These are phyloP conservation scores for Rhea americana DNA, from an alignment of 2,113 vertebrate species.

Conservation along the genomic window DNA sequence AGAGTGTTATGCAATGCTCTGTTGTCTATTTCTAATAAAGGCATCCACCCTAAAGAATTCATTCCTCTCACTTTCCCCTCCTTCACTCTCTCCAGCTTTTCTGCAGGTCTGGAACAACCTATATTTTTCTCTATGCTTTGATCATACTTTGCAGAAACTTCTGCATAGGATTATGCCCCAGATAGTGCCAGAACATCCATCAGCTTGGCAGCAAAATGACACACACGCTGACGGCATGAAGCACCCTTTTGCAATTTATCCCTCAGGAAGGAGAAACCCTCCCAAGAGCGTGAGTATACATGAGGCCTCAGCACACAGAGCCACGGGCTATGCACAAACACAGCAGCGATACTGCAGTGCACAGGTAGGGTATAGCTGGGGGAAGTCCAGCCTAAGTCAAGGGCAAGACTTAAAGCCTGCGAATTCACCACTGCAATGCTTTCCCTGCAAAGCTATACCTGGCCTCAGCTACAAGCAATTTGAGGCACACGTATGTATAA, in stretches of 20 bases:
- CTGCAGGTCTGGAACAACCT: not conserved
- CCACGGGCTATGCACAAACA: not conserved
- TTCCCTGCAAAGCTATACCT: not conserved
- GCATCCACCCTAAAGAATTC: not conserved
- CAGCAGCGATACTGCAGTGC: not conserved
- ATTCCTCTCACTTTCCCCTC: not conserved
- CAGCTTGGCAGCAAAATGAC: not conserved
- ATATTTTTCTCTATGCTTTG: not conserved
- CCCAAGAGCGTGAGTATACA: not conserved
- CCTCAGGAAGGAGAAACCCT: not conserved
- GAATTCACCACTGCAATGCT: not conserved
- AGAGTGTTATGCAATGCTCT: not conserved
- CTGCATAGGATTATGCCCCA: not conserved
- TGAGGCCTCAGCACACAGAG: not conserved
- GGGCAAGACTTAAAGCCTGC: not conserved
- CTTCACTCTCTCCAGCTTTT: not conserved
- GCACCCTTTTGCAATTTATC: not conserved
- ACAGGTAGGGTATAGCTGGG: not conserved
- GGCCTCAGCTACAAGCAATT: not conserved
- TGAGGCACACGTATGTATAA: fast-evolving
- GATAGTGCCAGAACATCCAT: not conserved
- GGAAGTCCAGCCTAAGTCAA: not conserved
- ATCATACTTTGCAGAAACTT: not conserved
- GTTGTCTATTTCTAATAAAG: not conserved
- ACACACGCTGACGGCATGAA: not conserved